Evolutionary conservation across 2,797 vertebrate species (phyloP).

Genomic region (Gadopsis bispinosus): DNA sequence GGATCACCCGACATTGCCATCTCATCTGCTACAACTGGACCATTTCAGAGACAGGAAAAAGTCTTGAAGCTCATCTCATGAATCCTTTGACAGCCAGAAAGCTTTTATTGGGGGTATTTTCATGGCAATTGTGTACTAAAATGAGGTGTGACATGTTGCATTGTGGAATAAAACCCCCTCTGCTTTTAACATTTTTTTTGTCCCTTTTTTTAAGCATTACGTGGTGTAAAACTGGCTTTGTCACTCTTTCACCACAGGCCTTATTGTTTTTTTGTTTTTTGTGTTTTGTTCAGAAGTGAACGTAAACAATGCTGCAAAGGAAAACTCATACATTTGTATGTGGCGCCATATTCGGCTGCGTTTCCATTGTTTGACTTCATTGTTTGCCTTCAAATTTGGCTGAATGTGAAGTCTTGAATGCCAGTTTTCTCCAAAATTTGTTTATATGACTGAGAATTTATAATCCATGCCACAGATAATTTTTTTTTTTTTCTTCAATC

Average conservation of each 20-base stretch:
- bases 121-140: background rate
- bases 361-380: conserved; percentile 21
- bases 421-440: conserved; percentile 4
- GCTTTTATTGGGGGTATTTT: background rate
- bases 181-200: background rate
- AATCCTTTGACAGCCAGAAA: background rate
- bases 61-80: background rate
- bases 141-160: conserved; percentile 28
- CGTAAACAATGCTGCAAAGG: conserved; percentile 6
- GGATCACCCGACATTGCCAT: conserved; percentile 14
- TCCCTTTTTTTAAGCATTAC: background rate
- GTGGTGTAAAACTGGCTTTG: background rate
- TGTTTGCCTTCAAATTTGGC: conserved; percentile 27
- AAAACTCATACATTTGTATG: conserved; percentile 4
- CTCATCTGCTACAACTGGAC: background rate
- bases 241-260: background rate
- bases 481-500: background rate
- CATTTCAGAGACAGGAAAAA: background rate
- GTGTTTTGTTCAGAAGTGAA: conserved; percentile 11
- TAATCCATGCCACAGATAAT: background rate
- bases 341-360: conserved; percentile 20
- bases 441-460: background rate
- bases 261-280: background rate
- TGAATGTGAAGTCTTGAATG: conserved; percentile 6
- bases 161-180: conserved; percentile 7